Base-by-base conservation (phyloP, 2,113 vertebrate species). In the Hyperopisus bebe region DNA sequence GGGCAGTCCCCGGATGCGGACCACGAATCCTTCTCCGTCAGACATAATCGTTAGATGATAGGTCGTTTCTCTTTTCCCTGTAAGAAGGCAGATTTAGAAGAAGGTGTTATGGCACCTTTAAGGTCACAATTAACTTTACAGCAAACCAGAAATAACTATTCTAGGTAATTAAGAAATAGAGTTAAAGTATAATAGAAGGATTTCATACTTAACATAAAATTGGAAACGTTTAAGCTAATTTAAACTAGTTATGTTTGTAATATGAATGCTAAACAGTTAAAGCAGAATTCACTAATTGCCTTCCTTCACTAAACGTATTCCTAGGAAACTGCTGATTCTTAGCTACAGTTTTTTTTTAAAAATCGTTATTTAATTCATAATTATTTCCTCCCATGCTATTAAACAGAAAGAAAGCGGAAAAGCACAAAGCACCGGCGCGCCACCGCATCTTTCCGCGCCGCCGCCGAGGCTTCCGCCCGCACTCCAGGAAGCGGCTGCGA, bases 1-100 rank as follows among this genome's bases (percentile, higher is more conserved):
- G 0, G 98, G 98, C 92, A 99, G 94, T 62, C 98, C 98, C 58
- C 98, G 95, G 74, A 99, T 97, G 91, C 99, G 97, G 80, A 99
- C 97, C 91, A 99, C 98, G 2, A 96, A 98, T 74, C 98, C 98
- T 91, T 99, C 98, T 4, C 95, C 96, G 91, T 97, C 97, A 92
- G 97, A 92, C 96, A 96, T 96, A 90, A 17, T 89, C 19, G n/a
- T 6, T 2, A 58, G 39, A n/a, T 27, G n/a, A 7, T 80, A 3
- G 44, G 62, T 6, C 10, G 27, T 47, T n/a, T 84, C 6, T 24
- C 46, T 77, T 70, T 44, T 19, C 15, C 8, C 88, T 89, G 88
- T 24, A 35, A 13, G 13, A 21, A 9, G 47, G 31, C n/a, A 87
- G 11, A 39, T 58, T 87, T 15, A 62, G 2, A 53, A 31, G 55